Percentiles rank a stretch among this genome's conserved stretches.
phyloP scores from a whole-genome alignment of 1,140 invertebrate genomes.

The Drosophila persimilis region DNA sequence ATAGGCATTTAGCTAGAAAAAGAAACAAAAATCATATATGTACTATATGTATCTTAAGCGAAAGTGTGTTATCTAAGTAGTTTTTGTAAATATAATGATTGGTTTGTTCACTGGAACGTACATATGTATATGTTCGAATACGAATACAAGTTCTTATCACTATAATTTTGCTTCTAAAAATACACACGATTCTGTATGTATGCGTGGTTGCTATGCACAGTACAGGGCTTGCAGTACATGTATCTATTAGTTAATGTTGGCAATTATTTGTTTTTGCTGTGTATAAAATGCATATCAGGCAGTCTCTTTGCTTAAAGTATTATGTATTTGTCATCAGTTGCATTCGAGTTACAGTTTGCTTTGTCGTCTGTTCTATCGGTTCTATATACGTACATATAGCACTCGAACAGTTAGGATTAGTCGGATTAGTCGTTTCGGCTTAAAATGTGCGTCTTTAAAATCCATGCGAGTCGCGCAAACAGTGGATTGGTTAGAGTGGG shows the following conservation, averaged over 20 bases:
- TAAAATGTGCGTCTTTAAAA: slow-evolving; percentile 50
- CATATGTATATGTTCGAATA: slow-evolving; percentile 32
- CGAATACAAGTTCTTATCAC: slow-evolving; percentile 38
- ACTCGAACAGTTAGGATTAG: slow-evolving; percentile 16
- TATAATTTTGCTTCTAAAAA: slow-evolving; percentile 57
- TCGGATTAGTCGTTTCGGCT: slow-evolving; percentile 20
- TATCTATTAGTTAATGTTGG: slow-evolving; percentile 47
- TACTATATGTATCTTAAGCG: slow-evolving; percentile 16
- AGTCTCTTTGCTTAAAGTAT: slow-evolving; percentile 66
- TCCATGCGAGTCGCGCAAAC: slow-evolving; percentile 44
- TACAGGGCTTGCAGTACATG: slow-evolving; percentile 33
- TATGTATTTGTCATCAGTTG: slow-evolving; percentile 75
- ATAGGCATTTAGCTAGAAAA: slow-evolving; percentile 72
- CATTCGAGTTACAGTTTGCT: slow-evolving; percentile 66
- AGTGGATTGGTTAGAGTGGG: slow-evolving; percentile 19
- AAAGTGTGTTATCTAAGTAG: slow-evolving; percentile 54
- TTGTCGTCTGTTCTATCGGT: neutral
- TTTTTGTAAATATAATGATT: slow-evolving; percentile 43
- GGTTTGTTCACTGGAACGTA: slow-evolving; percentile 45
- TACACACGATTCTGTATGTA: slow-evolving; percentile 34
- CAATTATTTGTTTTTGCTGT: slow-evolving; percentile 33
- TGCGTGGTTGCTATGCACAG: slow-evolving; percentile 44
- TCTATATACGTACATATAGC: no score
- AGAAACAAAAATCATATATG: slow-evolving; percentile 37
- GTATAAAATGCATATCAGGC: slow-evolving; percentile 71